Conservation (phyloP, 2,888 invertebrate genomes). For the Tineola bisselliella region DNA sequence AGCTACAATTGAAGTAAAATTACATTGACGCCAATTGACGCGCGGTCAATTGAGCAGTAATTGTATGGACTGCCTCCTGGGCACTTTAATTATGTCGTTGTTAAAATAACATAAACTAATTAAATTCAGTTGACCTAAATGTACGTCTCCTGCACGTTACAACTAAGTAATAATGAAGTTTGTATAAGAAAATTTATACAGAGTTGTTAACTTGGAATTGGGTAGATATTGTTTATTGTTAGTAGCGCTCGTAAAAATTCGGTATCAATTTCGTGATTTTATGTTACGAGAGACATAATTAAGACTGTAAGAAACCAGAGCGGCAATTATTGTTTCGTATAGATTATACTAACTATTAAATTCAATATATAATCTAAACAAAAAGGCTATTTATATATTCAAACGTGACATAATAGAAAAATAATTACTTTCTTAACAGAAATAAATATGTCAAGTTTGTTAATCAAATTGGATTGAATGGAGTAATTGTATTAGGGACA, state of each 20-base stretch:
- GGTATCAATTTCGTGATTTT: background rate
- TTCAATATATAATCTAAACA: too few relatives aligned
- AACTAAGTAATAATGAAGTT: background rate
- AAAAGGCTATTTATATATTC: too few relatives aligned
- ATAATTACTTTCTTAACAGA: too few relatives aligned
- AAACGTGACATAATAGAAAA: too few relatives aligned
- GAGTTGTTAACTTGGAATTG: background rate
- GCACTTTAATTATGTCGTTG: background rate
- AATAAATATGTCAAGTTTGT: too few relatives aligned
- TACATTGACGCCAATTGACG: too few relatives aligned
- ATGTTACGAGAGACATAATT: conserved; percentile 1
- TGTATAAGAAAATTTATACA: background rate
- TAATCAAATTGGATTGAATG: too few relatives aligned
- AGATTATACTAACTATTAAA: too few relatives aligned
- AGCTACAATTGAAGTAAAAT: too few relatives aligned
- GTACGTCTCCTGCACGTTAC: background rate
- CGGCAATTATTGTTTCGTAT: background rate
- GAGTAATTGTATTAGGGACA: too few relatives aligned
- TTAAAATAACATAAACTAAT: background rate
- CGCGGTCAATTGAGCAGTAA: too few relatives aligned
- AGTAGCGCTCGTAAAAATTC: conserved; percentile 1
- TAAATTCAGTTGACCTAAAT: background rate
- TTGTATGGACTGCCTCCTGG: too few relatives aligned
- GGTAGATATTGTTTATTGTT: conserved; percentile 6
- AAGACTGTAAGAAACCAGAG: background rate